Evolutionary conservation across 2,113 vertebrate genomes (phyloP), one percentile per base, ranked within the genome.

Genomic region (Romanogobio albipinnatus): DNA sequence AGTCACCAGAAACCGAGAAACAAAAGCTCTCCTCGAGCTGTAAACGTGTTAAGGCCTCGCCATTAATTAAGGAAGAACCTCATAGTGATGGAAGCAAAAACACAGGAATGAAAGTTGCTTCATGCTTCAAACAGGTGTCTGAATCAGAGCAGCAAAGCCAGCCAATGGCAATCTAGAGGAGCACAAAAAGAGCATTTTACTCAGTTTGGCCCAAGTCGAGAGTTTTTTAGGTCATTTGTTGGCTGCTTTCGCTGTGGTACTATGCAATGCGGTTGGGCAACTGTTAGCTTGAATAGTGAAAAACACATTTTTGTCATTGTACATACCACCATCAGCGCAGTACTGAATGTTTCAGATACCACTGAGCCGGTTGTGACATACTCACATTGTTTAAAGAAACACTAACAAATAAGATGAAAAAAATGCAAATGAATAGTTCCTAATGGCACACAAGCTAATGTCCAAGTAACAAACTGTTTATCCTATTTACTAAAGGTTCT

Each of bases 291-390:
- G 45, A 56, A 26, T 56, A 45, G 29, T 29, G 29, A 56, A 76
- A 56, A 82, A 76, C 59, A 86, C 51, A 84, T 87, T 53, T 84
- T 77, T 87, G n/a, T 64, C 74, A 85, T 87, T 82, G 61, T 64
- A 77, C 26, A 19, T 19, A 45, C 33, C 14, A 45, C 36, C 56
- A 61, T 47, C 3, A 8, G 7, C 24, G 14, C 19, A 43, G 47
- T 43, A 24, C 64, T 10, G 33, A 71, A 59, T 62, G 17, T 4
- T 59, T 71, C 6, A 83, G 76, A 86, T 73, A 78, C 33, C 59
- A 75, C 75, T 26, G 61, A 86, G 87, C 87, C 1, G 36, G 89
- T 89, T 91, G 7, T 71, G 81, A 86, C n/a, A 1, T 5, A 49
- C 22, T 36, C 33, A 3, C 39, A 33, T 82, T 85, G 61, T 87